phyloP scores from a whole-genome alignment of 2,113 vertebrate species.

The Pelobates fuscus region DNA sequence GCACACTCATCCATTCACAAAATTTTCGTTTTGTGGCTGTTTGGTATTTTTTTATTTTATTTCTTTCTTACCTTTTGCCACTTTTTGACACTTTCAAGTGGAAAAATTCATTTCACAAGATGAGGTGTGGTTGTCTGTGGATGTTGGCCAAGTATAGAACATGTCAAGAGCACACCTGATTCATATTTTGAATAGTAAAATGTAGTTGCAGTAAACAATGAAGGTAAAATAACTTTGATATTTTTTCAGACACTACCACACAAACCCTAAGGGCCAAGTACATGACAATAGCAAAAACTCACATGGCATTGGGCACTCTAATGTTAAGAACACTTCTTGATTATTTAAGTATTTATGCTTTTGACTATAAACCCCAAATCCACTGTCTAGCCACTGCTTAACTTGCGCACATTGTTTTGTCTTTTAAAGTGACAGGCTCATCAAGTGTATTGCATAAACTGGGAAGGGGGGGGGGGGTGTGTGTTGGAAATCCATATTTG shows the following conservation, averaged over 20 bases:
- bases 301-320: background rate
- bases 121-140: conserved; percentile 33
- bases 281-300: conserved; percentile 11
- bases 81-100: conserved; percentile 45
- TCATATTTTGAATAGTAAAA: conserved; percentile 38
- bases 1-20: no score
- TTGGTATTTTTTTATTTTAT: conserved; percentile 30
- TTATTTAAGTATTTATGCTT: background rate
- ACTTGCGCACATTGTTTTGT: background rate
- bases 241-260: conserved; percentile 16
- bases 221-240: conserved; percentile 41
- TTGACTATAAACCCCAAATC: background rate
- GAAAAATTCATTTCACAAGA: conserved; percentile 47
- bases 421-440: background rate
- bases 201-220: conserved; percentile 37
- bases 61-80: conserved; percentile 25
- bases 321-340: background rate
- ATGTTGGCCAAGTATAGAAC: conserved; percentile 23
- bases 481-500: no score
- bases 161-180: conserved; percentile 22
- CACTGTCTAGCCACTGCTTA: conserved; percentile 5
- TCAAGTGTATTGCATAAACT: no score
- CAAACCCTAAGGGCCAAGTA: conserved; percentile 25
- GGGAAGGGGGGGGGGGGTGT: no score
- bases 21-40: no score